These are phyloP conservation scores for Drosophila micromelanica DNA, from an alignment of 1,140 invertebrate species.

Conservation along the genomic window DNA sequence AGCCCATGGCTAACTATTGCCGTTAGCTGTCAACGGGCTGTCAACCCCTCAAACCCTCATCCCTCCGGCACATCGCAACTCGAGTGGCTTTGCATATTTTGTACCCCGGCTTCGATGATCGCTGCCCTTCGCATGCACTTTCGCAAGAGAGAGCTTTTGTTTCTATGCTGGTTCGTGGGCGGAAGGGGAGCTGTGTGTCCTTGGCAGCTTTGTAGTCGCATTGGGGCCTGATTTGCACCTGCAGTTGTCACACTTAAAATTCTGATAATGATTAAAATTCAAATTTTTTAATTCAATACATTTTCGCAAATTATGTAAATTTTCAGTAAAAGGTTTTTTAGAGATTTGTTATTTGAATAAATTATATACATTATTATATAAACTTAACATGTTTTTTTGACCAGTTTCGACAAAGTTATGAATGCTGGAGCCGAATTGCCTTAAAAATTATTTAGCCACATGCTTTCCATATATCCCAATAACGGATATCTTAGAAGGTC, in stretches of 20 bases:
- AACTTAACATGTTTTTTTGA: too few relatives aligned
- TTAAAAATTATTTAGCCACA: too few relatives aligned
- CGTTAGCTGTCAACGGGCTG: slow-evolving; percentile 27
- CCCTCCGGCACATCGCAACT: background rate
- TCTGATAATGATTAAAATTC: too few relatives aligned
- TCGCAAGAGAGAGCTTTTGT: background rate
- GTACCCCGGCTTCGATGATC: slow-evolving; percentile 7
- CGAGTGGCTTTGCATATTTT: slow-evolving; percentile 47
- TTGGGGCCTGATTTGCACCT: background rate
- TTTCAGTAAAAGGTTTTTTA: too few relatives aligned
- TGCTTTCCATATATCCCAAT: too few relatives aligned
- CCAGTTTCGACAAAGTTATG: too few relatives aligned
- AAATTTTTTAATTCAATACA: too few relatives aligned
- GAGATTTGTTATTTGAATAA: too few relatives aligned
- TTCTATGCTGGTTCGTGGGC: background rate
- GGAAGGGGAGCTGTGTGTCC: background rate
- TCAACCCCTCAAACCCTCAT: background rate
- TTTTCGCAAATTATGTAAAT: too few relatives aligned
- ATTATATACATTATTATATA: too few relatives aligned
- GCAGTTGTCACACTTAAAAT: background rate
- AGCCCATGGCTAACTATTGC: slow-evolving; percentile 26
- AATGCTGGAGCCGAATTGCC: too few relatives aligned
- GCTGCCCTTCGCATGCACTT: slow-evolving; percentile 11
- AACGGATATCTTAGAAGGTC: too few relatives aligned
- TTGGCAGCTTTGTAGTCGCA: background rate